Percentiles rank a stretch among this genome's conserved stretches.
These are phyloP conservation scores for Todus mexicanus DNA, from an alignment of 2,797 vertebrate genomes.

Conservation along the genomic window DNA sequence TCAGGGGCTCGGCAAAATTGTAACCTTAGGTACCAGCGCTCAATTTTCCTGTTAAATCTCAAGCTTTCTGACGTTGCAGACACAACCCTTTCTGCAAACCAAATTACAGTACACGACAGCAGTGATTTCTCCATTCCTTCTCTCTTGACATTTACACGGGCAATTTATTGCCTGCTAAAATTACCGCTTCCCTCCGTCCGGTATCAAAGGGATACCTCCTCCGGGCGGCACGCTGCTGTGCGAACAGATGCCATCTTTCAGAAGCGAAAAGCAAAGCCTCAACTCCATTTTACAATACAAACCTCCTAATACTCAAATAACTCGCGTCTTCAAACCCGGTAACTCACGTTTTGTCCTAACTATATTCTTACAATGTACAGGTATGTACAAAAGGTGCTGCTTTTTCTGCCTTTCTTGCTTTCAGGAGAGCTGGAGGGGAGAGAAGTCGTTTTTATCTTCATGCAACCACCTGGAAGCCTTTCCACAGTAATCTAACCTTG, in stretches of 20 bases:
- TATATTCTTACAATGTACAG: not conserved
- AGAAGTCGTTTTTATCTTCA: not conserved
- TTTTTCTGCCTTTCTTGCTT: not conserved
- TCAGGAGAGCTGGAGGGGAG: not conserved
- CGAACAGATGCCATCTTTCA: constrained; percentile 40
- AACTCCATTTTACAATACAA: not conserved
- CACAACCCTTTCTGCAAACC: not conserved
- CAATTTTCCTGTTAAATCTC: not conserved
- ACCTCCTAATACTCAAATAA: not conserved
- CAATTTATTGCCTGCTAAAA: constrained; percentile 41
- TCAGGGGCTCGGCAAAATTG: not conserved
- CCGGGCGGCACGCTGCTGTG: not conserved
- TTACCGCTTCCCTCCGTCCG: not conserved
- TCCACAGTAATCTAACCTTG: not conserved
- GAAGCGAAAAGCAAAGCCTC: not conserved
- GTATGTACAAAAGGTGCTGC: not conserved
- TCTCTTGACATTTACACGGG: constrained; percentile 28
- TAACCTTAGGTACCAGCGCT: not conserved
- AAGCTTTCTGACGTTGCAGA: not conserved
- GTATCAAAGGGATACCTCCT: constrained; percentile 8
- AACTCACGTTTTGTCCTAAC: not conserved
- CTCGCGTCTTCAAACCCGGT: not conserved
- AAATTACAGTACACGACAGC: not conserved
- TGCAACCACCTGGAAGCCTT: not conserved
- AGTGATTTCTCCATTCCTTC: not conserved